These are phyloP conservation scores for Xenentodon cancila DNA, from an alignment of 2,797 vertebrate genomes.

Conservation along the genomic window DNA sequence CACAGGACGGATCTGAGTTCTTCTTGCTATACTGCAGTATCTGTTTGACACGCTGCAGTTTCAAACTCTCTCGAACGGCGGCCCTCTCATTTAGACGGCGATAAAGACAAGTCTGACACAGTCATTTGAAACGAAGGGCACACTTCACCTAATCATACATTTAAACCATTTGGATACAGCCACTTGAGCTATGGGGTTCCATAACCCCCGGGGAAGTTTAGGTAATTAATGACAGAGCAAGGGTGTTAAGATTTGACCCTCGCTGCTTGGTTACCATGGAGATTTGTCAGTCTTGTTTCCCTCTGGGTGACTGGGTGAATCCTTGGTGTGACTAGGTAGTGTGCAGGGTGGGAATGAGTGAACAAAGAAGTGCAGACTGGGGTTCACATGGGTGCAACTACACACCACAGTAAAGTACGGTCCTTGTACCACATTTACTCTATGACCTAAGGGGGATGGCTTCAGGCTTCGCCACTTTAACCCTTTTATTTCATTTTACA, in stretches of 20 bases:
- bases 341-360: conserved; percentile 54
- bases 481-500: conserved; percentile 25
- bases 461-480: conserved; percentile 4
- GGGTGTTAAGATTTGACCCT: conserved; percentile 71
- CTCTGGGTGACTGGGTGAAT: conserved; percentile 61
- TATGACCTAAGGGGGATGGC: conserved; percentile 46
- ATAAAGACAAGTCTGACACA: conserved; percentile 37
- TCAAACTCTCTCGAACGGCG: conserved; percentile 33
- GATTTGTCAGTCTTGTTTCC: conserved; percentile 52
- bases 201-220: conserved; percentile 65
- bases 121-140: conserved; percentile 32
- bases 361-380: conserved; percentile 30
- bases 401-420: conserved; percentile 57
- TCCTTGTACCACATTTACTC: conserved; percentile 67
- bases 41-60: conserved; percentile 35
- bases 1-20: conserved; percentile 21
- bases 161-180: conserved; percentile 30
- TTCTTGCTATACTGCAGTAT: conserved; percentile 44
- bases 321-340: conserved; percentile 62
- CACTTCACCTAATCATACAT: conserved; percentile 50
- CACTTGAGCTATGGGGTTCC: conserved; percentile 48
- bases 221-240: conserved; percentile 77
- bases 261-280: conserved; percentile 57
- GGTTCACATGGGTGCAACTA: conserved; percentile 74
- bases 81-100: conserved; percentile 22